A percentile compares a stretch with the other conserved stretches of the same genome.
Conservation (phyloP, 2,797 vertebrate genomes). For the Amniataba percoides region DNA sequence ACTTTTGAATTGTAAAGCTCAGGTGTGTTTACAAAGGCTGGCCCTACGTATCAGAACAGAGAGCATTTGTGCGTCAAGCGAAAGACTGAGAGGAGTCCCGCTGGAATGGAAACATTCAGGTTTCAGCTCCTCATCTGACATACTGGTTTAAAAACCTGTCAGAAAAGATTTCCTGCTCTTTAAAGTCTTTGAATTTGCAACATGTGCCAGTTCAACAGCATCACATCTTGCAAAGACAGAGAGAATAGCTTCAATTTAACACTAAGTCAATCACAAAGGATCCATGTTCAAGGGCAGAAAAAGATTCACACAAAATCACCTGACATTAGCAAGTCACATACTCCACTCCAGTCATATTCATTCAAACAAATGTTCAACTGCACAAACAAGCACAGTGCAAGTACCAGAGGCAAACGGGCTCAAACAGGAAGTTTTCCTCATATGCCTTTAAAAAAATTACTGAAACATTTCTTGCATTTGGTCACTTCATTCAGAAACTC, state of each 20-base stretch:
- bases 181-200: not conserved
- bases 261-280: not conserved
- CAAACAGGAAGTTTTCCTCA: not conserved
- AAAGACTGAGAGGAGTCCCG: conserved; percentile 1
- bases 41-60: not conserved
- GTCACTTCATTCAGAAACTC: conserved; percentile 55
- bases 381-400: conserved; percentile 2
- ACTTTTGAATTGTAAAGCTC: not conserved
- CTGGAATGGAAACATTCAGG: conserved; percentile 8
- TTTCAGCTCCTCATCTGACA: conserved; percentile 14
- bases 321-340: not conserved
- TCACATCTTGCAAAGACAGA: not conserved
- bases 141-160: not conserved
- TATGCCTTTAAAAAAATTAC: not conserved
- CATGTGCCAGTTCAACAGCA: not conserved
- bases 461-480: not conserved
- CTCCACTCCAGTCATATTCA: conserved; percentile 6
- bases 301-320: conserved; percentile 2
- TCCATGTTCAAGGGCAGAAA: not conserved
- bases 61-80: not conserved
- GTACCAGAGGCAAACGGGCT: not conserved
- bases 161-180: not conserved
- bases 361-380: conserved; percentile 34
- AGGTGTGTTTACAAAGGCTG: not conserved
- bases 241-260: not conserved